These are phyloP conservation scores for Halichondria panicea DNA, from an alignment of 37 sponge, comb jelly and placozoan species.

Conservation along the genomic window DNA sequence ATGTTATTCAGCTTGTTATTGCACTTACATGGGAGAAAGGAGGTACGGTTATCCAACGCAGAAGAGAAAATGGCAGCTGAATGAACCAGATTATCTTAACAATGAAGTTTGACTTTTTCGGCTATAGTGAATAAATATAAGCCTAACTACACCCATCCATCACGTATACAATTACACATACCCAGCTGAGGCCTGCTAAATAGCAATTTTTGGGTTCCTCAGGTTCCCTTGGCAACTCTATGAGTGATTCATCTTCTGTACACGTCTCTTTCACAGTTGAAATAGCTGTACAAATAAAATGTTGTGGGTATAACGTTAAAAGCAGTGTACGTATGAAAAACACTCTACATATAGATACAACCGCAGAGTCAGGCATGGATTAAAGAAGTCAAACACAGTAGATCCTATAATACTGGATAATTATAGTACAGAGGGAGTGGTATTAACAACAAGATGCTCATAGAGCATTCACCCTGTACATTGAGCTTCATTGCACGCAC, in stretches of 20 bases:
- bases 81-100: slow-evolving; percentile 80
- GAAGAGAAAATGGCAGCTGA: slow-evolving; percentile 81
- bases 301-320: too few relatives aligned
- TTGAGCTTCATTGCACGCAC: too few relatives aligned
- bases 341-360: too few relatives aligned
- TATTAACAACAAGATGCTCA: too few relatives aligned
- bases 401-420: too few relatives aligned
- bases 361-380: too few relatives aligned
- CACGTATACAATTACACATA: not conserved
- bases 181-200: slow-evolving; percentile 12
- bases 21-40: slow-evolving; percentile 68
- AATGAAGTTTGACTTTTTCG: slow-evolving; percentile 38
- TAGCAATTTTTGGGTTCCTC: not conserved
- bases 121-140: slow-evolving; percentile 36
- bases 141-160: not conserved
- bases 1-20: not conserved
- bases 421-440: too few relatives aligned
- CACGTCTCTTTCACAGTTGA: not conserved
- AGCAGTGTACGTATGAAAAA: too few relatives aligned
- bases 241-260: not conserved
- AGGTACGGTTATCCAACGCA: slow-evolving; percentile 87
- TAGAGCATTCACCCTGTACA: too few relatives aligned
- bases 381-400: too few relatives aligned
- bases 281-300: too few relatives aligned
- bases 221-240: too few relatives aligned